Evolutionary conservation across 2,888 invertebrate species (phyloP).

Genomic region (Diachrysia chrysitis): DNA sequence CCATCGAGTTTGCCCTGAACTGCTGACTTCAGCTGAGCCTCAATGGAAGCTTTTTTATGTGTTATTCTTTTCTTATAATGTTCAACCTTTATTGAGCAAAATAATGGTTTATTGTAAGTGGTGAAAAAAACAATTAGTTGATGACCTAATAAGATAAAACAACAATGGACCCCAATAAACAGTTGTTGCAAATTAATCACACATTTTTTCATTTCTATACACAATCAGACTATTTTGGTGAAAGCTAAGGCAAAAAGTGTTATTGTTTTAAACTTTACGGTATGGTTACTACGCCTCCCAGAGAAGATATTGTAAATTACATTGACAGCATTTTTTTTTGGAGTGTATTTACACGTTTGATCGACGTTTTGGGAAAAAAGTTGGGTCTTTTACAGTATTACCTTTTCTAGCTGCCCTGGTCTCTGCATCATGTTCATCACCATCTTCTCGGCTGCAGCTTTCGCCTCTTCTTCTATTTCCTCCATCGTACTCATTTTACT

Average conservation of each 20-base stretch:
- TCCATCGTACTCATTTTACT: slow-evolving; percentile 87
- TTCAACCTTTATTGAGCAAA: slow-evolving; percentile 88
- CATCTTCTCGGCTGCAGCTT: slow-evolving; percentile 93
- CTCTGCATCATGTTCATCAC: slow-evolving; percentile 97
- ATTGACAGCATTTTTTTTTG: not conserved
- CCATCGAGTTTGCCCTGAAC: slow-evolving; percentile 99
- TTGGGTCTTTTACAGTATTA: slow-evolving; percentile 60
- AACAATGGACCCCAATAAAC: no score
- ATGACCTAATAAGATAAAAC: no score
- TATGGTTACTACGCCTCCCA: not conserved
- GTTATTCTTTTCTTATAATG: slow-evolving; percentile 93
- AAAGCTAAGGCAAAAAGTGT: not conserved
- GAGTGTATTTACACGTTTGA: not conserved
- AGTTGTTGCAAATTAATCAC: no score
- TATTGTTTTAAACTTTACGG: not conserved
- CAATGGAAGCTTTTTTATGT: slow-evolving; percentile 96
- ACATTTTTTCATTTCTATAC: no score
- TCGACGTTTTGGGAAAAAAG: not conserved
- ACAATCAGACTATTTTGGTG: no score
- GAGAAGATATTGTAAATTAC: not conserved
- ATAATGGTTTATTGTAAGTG: not conserved
- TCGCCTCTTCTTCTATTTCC: slow-evolving; percentile 94
- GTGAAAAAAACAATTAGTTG: not conserved
- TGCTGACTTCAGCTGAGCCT: slow-evolving; percentile 98
- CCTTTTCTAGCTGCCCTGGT: slow-evolving; percentile 98